Conservation (phyloP, 2,888 invertebrate species). For the Tolmerus cingulatus region DNA sequence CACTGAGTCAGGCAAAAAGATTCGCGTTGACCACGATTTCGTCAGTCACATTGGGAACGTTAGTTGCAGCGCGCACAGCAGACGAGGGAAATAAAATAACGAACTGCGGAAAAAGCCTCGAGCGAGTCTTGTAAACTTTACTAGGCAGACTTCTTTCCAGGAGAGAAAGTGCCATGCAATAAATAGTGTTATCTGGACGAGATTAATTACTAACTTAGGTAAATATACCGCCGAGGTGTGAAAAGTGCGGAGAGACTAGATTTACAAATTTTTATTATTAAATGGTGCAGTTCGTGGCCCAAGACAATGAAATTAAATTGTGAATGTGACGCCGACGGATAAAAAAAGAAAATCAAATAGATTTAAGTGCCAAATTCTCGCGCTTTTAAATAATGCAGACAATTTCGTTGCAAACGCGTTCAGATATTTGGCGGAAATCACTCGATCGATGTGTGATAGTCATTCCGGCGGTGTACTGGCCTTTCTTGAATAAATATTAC, state of each 20-base stretch:
- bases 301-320: background rate
- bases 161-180: conserved; percentile 16
- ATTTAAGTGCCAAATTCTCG: background rate
- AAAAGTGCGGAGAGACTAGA: background rate
- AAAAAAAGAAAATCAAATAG: background rate
- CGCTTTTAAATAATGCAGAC: background rate
- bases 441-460: background rate
- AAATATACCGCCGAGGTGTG: background rate
- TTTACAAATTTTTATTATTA: background rate
- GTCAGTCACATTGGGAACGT: conserved; percentile 3
- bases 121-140: background rate
- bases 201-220: conserved; percentile 4
- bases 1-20: background rate
- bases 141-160: background rate
- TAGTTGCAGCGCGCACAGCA: background rate
- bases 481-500: background rate
- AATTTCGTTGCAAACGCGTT: background rate
- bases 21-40: background rate
- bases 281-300: background rate
- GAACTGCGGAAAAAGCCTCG: background rate
- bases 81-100: background rate
- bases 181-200: background rate
- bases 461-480: background rate
- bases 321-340: background rate
- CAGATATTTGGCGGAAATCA: background rate